Base-by-base conservation (phyloP, 1,140 invertebrate species). In the Lepidurus couesii region DNA sequence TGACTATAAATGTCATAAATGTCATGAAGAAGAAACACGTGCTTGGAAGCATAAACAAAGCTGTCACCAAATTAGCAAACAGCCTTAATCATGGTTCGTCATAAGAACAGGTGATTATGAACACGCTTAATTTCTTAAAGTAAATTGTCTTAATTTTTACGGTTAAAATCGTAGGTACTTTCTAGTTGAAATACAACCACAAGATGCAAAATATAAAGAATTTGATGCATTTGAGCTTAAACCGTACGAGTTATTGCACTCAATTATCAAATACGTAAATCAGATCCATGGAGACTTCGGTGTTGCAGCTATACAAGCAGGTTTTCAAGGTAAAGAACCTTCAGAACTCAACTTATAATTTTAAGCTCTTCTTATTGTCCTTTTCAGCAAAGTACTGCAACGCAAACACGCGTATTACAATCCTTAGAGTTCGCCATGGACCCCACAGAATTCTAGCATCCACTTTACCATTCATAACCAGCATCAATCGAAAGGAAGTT, bases 371-470 rank as follows among this genome's bases (percentile, higher is more conserved):
- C 24, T 24, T 26, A 7, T 79, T 74, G 82, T 83, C 81, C 81
- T 75, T 80, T 80, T 74, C 86, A 85, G 90, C 91, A 43, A 93
- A 92, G 87, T 93, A 93, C 86, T 92, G 90, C 81, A 93, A 94
- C 85, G 86, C 88, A 80, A 87, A 88, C 73, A 93, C 92, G 4
- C 89, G 88, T 86, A 90, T 93, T 81, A 91, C 90, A 0, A 87
- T 94, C 24, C 86, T 93, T 76, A 87, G 90, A 82, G 87, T 87
- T 42, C 85, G 91, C 80, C 92, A 92, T 84, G 90, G 91, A 1
- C 91, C 92, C 9, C 91, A 94, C 81, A 88, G 85, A 82, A 89
- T 91, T 84, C 86, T 93, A 7, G 86, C 90, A 1, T 90, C 89
- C 81, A 85, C 87, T 78, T 83, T 93, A 81, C 91, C 92, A 43